Conservation (phyloP, 2,888 invertebrate species). For the Polydrusus tereticollis region DNA sequence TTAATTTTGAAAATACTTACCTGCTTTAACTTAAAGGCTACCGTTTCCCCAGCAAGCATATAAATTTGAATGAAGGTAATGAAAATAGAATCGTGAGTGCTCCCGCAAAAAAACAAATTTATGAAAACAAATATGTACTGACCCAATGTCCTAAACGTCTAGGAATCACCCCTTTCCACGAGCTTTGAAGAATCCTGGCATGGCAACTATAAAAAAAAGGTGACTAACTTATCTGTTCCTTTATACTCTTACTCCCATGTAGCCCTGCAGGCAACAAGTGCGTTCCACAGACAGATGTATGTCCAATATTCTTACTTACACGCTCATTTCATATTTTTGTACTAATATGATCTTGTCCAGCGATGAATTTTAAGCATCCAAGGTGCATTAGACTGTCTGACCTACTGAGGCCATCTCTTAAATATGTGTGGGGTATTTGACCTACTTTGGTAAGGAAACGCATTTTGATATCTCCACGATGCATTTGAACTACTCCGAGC, state of each 20-base stretch:
- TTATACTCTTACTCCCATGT: neutral
- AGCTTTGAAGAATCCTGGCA: neutral
- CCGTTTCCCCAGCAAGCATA: conserved; percentile 37
- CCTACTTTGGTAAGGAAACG: no score
- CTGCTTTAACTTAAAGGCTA: conserved; percentile 36
- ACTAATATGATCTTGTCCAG: neutral
- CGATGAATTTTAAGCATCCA: neutral
- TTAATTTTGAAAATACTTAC: conserved; percentile 43
- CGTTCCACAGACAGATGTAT: neutral
- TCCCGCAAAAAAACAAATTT: neutral
- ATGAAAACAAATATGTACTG: conserved; percentile 5
- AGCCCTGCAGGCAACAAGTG: neutral
- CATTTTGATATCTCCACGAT: neutral
- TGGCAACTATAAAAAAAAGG: conserved; percentile 6
- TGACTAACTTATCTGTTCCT: neutral
- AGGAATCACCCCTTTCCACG: neutral
- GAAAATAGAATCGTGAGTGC: neutral
- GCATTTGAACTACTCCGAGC: neutral
- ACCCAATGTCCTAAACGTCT: neutral
- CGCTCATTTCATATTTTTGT: neutral
- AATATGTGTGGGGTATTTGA: no score
- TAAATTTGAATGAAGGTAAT: neutral
- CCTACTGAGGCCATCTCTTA: no score
- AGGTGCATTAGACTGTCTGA: neutral
- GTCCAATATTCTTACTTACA: conserved; percentile 4